Conservation (phyloP, 2,113 vertebrate species). For the Lutjanus erythropterus region DNA sequence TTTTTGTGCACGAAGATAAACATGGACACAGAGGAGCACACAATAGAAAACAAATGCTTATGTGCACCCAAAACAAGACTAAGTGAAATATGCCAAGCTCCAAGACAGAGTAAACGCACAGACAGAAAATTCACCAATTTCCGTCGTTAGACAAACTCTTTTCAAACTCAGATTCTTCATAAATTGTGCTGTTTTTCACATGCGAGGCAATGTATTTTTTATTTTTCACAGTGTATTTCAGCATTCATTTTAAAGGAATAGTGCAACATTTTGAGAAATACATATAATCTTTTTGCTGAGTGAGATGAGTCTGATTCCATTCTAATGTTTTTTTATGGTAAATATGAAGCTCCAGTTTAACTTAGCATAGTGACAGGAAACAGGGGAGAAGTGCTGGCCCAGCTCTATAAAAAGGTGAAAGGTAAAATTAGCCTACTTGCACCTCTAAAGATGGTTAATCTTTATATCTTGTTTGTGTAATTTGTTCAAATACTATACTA, state of each 20-base stretch:
- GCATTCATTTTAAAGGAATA: not conserved
- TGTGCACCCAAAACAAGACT: not conserved
- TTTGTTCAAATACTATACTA: not conserved
- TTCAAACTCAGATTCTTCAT: not conserved
- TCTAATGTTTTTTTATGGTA: no score
- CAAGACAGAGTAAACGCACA: constrained; percentile 11
- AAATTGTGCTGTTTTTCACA: not conserved
- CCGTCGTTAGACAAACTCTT: not conserved
- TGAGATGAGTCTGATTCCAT: no score
- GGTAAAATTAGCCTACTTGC: not conserved
- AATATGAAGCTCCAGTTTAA: no score
- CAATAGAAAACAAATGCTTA: constrained; percentile 13
- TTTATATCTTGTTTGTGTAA: not conserved
- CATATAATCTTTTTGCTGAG: not conserved
- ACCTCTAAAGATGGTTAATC: not conserved
- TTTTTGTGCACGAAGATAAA: constrained; percentile 77
- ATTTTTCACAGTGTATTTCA: not conserved
- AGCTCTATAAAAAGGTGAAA: no score
- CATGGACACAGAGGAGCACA: constrained; percentile 31
- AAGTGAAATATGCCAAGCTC: not conserved
- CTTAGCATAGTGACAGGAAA: no score
- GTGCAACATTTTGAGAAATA: not conserved
- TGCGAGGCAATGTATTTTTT: not conserved
- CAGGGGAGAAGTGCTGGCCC: no score
- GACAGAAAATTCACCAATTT: not conserved